A percentile compares a stretch with the other conserved stretches of the same genome.
These are phyloP conservation scores for Perizoma flavofasciatum DNA, from an alignment of 2,888 invertebrate genomes.

Conservation along the genomic window DNA sequence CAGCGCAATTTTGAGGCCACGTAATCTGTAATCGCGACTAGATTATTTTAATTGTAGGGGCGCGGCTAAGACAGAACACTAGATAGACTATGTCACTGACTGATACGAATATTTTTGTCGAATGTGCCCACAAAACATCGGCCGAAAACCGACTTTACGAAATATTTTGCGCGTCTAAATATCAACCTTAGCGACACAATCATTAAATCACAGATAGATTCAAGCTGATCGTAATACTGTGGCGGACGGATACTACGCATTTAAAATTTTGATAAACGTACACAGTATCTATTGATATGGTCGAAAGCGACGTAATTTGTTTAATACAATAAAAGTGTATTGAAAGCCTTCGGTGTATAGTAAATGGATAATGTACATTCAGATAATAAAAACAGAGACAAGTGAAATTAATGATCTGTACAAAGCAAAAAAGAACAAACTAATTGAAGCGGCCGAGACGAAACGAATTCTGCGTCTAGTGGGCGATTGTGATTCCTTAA, in stretches of 20 bases:
- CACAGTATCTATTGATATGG: constrained; percentile 46
- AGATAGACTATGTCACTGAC: constrained; percentile 37
- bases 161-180: constrained; percentile 8
- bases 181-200: constrained; percentile 20
- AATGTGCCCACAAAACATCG: constrained; percentile 14
- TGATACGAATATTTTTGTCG: constrained; percentile 55
- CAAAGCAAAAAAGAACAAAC: constrained; percentile 43
- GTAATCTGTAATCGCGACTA: constrained; percentile 57
- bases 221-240: constrained; percentile 33
- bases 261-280: constrained; percentile 44
- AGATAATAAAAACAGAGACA: constrained; percentile 29
- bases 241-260: constrained; percentile 54
- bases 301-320: constrained; percentile 55
- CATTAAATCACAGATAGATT: constrained; percentile 18
- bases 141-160: constrained; percentile 20
- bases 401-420: constrained; percentile 48
- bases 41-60: constrained; percentile 74
- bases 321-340: constrained; percentile 44
- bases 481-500: constrained; percentile 46
- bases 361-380: constrained; percentile 33
- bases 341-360: constrained; percentile 45
- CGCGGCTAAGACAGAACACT: constrained; percentile 50
- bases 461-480: constrained; percentile 45
- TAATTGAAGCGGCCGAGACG: constrained; percentile 45
- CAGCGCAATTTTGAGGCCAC: constrained; percentile 49